Base-by-base conservation (phyloP, 2,113 vertebrate species). In the Eudyptes chrysolophus region DNA sequence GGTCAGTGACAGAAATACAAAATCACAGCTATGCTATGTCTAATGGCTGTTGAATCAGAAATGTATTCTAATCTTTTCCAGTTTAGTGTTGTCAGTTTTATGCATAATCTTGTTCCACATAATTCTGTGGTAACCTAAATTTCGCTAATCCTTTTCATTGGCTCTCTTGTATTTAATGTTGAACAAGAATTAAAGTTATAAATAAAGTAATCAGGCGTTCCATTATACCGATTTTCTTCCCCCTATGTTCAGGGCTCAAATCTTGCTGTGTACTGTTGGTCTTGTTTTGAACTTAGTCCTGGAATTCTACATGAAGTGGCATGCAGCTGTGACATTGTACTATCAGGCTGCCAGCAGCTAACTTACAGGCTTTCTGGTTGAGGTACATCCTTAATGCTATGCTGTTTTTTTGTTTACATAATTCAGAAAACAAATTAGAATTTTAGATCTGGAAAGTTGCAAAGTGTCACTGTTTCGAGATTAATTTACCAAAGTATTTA, bases 101-200 rank as follows among this genome's bases (percentile, higher is more conserved):
- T 90, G 20, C 71, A 66, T 89, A 77, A 94, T 84, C 80, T 77
- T 87, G 25, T 91, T 95, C 64, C 38, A 38, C 24, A 21, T 90
- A 91, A 84, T 96, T 95, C 77, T 58, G 18, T 84, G 64, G 61
- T 89, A 84, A 92, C 80, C 84, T 91, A 84, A 78, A 87, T 95
- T 91, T 91, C 3, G 1, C 91, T 96, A 86, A 89, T 94, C 52
- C 44, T 68, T 86, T 96, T 92, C 54, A 84, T 46, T 88, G 36
- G 6, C 62, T 90, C 30, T 72, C 49, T 76, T 80, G 22, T 79
- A 24, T 90, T 89, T 66, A 91, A 46, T 51, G 32, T 58, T 72
- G 46, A 70, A 40, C 36, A 70, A 51, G 51, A 92, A 70, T 75
- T 89, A 58, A 82, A 92, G 27, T 84, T 91, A 71, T 29, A 83